phyloP scores from a whole-genome alignment of 2,797 vertebrate species.

The Semotilus atromaculatus region DNA sequence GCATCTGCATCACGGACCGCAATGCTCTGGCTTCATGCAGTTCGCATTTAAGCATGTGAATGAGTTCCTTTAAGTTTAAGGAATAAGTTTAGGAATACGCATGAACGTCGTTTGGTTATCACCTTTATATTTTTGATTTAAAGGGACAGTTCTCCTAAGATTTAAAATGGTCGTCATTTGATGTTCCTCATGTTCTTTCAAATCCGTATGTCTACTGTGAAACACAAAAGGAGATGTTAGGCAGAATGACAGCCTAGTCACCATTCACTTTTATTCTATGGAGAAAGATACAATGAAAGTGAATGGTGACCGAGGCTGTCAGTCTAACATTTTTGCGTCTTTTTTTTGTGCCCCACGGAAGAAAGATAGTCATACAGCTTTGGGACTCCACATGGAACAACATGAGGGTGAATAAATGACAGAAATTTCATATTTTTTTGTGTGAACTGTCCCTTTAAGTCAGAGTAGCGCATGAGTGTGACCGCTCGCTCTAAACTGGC shows the following conservation, averaged over 20 bases:
- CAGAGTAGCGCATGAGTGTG: constrained; percentile 17
- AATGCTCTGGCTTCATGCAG: not conserved
- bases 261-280: not conserved
- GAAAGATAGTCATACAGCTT: not conserved
- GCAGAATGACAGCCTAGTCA: not conserved
- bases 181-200: not conserved
- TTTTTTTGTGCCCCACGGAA: no score
- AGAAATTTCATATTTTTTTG: not conserved
- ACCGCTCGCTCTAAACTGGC: not conserved
- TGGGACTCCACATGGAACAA: not conserved
- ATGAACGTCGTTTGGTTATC: not conserved
- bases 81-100: not conserved
- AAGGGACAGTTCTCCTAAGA: not conserved
- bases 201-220: not conserved
- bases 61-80: constrained; percentile 27
- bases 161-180: not conserved
- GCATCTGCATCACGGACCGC: not conserved
- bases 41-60: not conserved
- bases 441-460: not conserved
- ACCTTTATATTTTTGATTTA: not conserved
- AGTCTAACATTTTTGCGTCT: not conserved
- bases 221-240: not conserved
- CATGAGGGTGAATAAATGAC: not conserved
- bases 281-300: not conserved
- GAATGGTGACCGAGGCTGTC: not conserved